Conservation (phyloP, 92 coral and sea anemone genomes). For the Heliopora coerulea region DNA sequence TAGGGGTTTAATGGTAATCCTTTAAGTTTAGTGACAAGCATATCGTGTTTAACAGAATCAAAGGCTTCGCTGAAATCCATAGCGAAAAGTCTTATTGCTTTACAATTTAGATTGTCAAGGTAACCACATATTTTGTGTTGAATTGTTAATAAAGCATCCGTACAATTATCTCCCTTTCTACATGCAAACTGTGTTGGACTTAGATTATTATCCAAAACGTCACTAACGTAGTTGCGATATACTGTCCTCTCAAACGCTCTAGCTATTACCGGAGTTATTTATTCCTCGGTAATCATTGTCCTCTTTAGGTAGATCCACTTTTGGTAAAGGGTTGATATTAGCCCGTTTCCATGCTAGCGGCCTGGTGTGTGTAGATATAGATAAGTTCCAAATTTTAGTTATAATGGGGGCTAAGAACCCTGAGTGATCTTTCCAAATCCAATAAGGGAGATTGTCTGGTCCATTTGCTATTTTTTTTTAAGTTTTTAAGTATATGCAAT, state of each 20-base stretch:
- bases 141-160: slow-evolving; percentile 51
- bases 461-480: slow-evolving; percentile 31
- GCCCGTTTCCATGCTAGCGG: slow-evolving; percentile 48
- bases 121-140: slow-evolving; percentile 49
- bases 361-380: slow-evolving; percentile 57
- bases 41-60: slow-evolving; percentile 51
- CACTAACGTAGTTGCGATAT: slow-evolving; percentile 31
- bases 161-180: slow-evolving; percentile 56
- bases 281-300: slow-evolving; percentile 47
- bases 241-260: slow-evolving; percentile 53
- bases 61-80: slow-evolving; percentile 70
- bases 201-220: slow-evolving; percentile 18
- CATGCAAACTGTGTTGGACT: slow-evolving; percentile 57
- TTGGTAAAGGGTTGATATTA: slow-evolving; percentile 50
- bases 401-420: slow-evolving; percentile 21
- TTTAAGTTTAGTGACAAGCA: slow-evolving; percentile 45
- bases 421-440: slow-evolving; percentile 43
- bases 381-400: slow-evolving; percentile 49
- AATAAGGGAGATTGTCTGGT: slow-evolving; percentile 42
- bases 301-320: slow-evolving; percentile 44
- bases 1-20: slow-evolving; percentile 42
- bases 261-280: slow-evolving; percentile 53
- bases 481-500: background rate
- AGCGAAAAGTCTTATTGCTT: slow-evolving; percentile 54
- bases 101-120: slow-evolving; percentile 56